Evolutionary conservation across 2,888 invertebrate species (phyloP), one percentile per base, ranked within the genome.

Genomic region (Tetragonisca angustula): DNA sequence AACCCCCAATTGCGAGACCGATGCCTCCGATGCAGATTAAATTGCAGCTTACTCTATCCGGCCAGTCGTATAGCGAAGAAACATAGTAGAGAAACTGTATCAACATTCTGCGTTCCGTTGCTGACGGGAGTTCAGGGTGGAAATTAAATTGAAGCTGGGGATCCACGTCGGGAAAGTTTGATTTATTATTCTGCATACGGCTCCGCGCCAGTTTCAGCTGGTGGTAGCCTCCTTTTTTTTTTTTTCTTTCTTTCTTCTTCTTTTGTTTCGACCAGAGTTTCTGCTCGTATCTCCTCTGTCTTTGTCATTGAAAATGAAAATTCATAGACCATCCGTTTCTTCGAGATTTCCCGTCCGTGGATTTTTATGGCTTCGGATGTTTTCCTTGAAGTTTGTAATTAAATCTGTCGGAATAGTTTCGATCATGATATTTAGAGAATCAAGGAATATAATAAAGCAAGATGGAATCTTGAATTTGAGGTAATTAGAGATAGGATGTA

Each of bases 21-120:
- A 43, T 43, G 36, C 4, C 36, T 36, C 36, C 36, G 36, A 43
- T 43, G 43, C 43, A 43, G 43, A 9, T 9, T 72, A 85, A 81
- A 85, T 81, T 78, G 81, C 81, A 59, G 75, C 61, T 85, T 76
- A 76, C 54, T 68, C 75, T 43, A 69, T 78, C 72, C 27, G 50
- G 71, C 64, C 72, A 54, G 19, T 56, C 32, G 27, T 43, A 43
- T 43, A 43, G 43, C 43, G 50, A 11, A 36, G 52, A 54, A 17
- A 59, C 69, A 17, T 68, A 56, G 62, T 21, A 49, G 6, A 73
- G 56, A 69, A 84, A 80, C 80, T 70, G 70, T 76, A 80, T 84
- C 76, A 84, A 76, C 85, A 76, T 80, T 85, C 85, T 65, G 71
- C 74, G 67, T 52, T 56, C 43, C n/a, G 9, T 43, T 43, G 43